Evolutionary conservation across 2,888 invertebrate species (phyloP), one percentile per base, ranked within the genome.

Genomic region (Sphaerolaimus hirsutus): DNA sequence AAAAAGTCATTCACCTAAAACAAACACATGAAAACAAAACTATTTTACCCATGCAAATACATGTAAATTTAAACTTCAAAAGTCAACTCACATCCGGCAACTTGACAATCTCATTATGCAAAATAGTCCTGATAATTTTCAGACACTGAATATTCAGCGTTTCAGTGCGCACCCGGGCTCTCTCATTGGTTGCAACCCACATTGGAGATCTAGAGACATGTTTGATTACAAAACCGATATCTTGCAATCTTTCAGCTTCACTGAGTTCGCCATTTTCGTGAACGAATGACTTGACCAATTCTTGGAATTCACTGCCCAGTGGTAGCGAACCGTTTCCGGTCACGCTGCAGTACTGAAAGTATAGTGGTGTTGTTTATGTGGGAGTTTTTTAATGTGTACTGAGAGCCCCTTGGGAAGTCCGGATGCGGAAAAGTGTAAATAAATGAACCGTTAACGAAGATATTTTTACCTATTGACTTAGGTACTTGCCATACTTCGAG

Each of bases 81-180:
- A n/a, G n/a, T n/a, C n/a, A n/a, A n/a, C n/a, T 21, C 37, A n/a
- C 37, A 23, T 25, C 35, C 2, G 43, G 35, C 35, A 44, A 2
- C 22, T 44, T 44, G 37, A 38, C 45, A 14, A 45, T 38, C 40
- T 45, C 38, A 21, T 45, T 45, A 40, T 45, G 45, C 19, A 45
- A 21, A 23, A 45, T 14, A n/a, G 27, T 21, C 19, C 45, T 17
- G 17, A 45, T 23, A 4, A 37, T n/a, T 37, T 37, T 17, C 37
- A 37, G 21, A 5, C 10, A 5, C 12, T n/a, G 5, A 5, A 7
- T 4, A 21, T 4, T 5, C 37, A 12, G n/a, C 12, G 5, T 4
- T 17, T 37, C 37, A 21, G 37, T 21, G 37, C 37, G 37, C 7
- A 37, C n/a, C n/a, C 21, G 17, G 4, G 5, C 37, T 17, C 37